phyloP scores from a whole-genome alignment of 2,113 vertebrate species.

The Catharus bicknelli region DNA sequence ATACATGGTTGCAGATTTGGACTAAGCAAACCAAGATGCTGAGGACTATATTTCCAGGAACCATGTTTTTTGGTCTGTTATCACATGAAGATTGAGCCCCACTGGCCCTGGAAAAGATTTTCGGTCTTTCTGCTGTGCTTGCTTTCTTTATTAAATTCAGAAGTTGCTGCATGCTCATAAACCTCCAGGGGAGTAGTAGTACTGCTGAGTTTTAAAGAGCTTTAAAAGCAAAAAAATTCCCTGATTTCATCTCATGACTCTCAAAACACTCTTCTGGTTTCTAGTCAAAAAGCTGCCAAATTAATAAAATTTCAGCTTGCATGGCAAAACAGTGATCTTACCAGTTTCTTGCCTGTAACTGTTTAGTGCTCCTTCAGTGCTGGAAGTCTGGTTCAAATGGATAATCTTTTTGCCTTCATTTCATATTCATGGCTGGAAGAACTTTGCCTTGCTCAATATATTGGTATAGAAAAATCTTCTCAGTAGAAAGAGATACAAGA shows the following conservation, averaged over 20 bases:
- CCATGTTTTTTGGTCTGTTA: neutral
- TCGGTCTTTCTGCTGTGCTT: neutral
- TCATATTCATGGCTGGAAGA: neutral
- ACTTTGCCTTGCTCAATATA: neutral
- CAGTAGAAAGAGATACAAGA: neutral
- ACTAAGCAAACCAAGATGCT: neutral
- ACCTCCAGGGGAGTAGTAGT: neutral
- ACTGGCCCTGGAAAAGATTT: neutral
- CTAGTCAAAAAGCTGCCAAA: neutral
- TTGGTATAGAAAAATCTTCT: neutral
- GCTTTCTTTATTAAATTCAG: slow-evolving; percentile 17
- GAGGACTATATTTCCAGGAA: neutral
- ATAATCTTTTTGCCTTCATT: neutral
- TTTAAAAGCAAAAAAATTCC: neutral
- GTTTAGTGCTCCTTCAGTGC: neutral
- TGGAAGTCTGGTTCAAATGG: neutral
- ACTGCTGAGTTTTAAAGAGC: neutral
- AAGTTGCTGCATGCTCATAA: neutral
- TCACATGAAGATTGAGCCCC: neutral
- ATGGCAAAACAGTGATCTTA: neutral
- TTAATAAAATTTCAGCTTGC: neutral
- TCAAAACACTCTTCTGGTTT: slow-evolving; percentile 15
- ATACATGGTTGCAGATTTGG: neutral
- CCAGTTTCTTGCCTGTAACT: neutral
- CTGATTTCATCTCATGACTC: slow-evolving; percentile 9